Conservation (phyloP, 1,140 invertebrate genomes). For the Coelopa frigida region DNA sequence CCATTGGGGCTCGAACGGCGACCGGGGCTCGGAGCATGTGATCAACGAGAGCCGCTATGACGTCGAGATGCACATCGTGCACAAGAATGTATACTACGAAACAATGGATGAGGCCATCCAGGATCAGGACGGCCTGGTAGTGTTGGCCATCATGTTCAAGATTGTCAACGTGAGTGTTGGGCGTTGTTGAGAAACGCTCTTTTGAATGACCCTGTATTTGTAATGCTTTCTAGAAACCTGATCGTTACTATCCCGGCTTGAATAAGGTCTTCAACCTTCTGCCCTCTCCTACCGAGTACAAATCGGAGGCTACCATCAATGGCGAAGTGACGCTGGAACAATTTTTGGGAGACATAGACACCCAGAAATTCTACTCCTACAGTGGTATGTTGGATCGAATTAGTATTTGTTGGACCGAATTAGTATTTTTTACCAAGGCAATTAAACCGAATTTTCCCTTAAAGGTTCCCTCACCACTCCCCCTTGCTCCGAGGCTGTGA, state of each 20-base stretch:
- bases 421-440: background rate
- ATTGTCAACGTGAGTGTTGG: conserved; percentile 18
- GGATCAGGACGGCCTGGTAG: conserved; percentile 25
- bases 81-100: conserved; percentile 24
- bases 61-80: conserved; percentile 37
- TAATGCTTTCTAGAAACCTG: background rate
- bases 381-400: conserved; percentile 17
- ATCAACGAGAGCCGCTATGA: conserved; percentile 24
- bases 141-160: conserved; percentile 30
- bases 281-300: background rate
- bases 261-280: conserved; percentile 9
- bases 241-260: background rate
- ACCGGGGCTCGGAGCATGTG: conserved; percentile 28
- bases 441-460: background rate
- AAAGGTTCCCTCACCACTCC: conserved; percentile 75
- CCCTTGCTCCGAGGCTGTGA: conserved; percentile 31
- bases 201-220: background rate
- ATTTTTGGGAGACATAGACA: conserved; percentile 23
- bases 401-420: background rate
- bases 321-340: conserved; percentile 12
- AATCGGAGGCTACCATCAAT: conserved; percentile 6
- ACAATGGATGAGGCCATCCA: conserved; percentile 19
- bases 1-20: conserved; percentile 51
- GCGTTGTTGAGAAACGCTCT: background rate
- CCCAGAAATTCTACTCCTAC: conserved; percentile 25